Base-by-base conservation (phyloP, 2,113 vertebrate genomes). In the Tenrec ecaudatus region DNA sequence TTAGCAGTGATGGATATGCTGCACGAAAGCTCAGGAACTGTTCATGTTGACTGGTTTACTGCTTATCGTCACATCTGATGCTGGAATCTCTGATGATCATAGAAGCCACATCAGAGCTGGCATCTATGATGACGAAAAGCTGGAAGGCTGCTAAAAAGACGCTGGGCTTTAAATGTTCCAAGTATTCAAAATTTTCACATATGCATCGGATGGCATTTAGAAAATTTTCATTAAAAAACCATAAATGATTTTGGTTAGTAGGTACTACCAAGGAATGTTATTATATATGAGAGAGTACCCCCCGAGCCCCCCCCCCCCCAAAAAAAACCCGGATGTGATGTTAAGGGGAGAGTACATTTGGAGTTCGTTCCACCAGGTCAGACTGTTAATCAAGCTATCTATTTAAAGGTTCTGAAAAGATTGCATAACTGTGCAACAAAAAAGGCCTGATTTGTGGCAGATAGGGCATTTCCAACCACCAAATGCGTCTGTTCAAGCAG, bases 171-270 rank as follows among this genome's bases (percentile, higher is more conserved):
- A 99, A 99, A 98, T 99, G 99, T 96, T 99, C 99, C 98, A 99
- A 99, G 95, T 99, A 99, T 96, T 98, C 99, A 95, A 99, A 99
- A 96, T 99, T 99, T 97, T 99, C 99, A 96, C 99, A 99, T 97
- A 99, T 99, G 99, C 99, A 99, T 96, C 99, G 99, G 94, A 98
- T 99, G 96, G 99, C 99, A 92, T 99, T 99, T 98, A 98, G 99
- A 78, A 99, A 99, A 97, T 99, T 98, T 38, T 99, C 99, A 4
- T 40, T 94, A 99, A 94, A 98, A 99, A 98, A 99, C 99, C 93
- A 98, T 98, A 97, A 99, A 98, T 96, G 99, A 99, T n/a, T 98
- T 98, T 99, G 95, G 99, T 99, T 97, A 99, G 99, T 95, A 99
- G 98, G 97, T 99, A 99, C 98, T 99, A 99, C 97, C 99, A 99